These are phyloP conservation scores for Galagoides demidoff DNA, from an alignment of 2,797 vertebrate species.

Conservation along the genomic window DNA sequence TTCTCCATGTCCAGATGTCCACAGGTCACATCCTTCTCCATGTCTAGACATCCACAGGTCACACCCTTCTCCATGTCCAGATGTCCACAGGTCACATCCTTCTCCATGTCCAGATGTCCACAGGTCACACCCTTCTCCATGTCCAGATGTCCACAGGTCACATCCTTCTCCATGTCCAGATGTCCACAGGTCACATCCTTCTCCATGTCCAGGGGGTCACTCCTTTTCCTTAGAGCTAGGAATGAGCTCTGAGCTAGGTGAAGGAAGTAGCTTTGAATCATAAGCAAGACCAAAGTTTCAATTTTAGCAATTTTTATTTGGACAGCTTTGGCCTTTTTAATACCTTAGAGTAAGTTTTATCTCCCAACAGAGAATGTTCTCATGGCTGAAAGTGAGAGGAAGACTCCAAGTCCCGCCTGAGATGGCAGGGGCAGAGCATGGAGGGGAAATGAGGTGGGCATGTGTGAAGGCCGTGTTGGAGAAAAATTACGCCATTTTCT, in stretches of 20 bases:
- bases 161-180: rapidly evolving
- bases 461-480: neutral
- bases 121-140: neutral
- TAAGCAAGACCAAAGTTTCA: neutral
- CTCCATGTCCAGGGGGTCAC: neutral
- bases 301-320: neutral
- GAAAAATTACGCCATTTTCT: conserved; percentile 13
- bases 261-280: neutral
- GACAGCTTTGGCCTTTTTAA: neutral
- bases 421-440: neutral
- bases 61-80: neutral
- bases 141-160: neutral
- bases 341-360: neutral
- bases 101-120: no score
- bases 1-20: neutral
- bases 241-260: neutral
- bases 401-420: neutral
- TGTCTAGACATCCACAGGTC: neutral
- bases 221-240: neutral
- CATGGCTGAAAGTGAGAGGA: neutral
- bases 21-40: no score
- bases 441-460: neutral
- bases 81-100: neutral
- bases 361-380: neutral
- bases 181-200: no score